Percentiles rank a stretch among this genome's conserved stretches.
Conservation (phyloP, 2,113 vertebrate species). For the Brevimyrus niger region DNA sequence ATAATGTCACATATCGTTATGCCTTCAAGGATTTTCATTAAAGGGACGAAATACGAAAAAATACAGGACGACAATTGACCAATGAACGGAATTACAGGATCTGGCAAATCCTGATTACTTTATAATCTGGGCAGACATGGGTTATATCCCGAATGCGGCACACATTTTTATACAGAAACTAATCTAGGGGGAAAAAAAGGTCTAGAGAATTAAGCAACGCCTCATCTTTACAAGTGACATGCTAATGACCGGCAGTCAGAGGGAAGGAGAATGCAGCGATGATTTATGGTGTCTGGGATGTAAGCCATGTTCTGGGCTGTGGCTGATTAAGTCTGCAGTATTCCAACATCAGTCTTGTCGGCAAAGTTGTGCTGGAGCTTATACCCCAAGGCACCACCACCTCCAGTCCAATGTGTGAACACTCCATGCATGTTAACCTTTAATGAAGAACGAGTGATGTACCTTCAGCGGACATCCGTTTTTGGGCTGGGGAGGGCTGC, state of each 20-base stretch:
- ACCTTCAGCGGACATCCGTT: constrained; percentile 7
- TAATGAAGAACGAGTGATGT: constrained; percentile 27
- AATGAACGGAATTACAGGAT: neutral
- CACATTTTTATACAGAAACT: constrained; percentile 8
- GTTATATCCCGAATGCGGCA: constrained; percentile 9
- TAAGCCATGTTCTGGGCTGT: neutral
- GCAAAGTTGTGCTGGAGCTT: neutral
- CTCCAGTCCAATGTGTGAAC: neutral
- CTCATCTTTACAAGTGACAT: neutral
- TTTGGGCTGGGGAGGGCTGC: constrained; percentile 4
- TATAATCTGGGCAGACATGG: constrained; percentile 10
- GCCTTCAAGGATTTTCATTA: constrained; percentile 22
- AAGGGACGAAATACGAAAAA: constrained; percentile 37
- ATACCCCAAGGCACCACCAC: neutral
- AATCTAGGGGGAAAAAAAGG: neutral
- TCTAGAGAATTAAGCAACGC: constrained; percentile 4
- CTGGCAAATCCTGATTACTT: constrained; percentile 2
- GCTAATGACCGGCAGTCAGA: neutral
- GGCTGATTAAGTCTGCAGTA: constrained; percentile 11
- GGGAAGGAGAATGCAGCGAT: neutral
- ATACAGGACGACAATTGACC: constrained; percentile 17
- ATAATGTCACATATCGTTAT: constrained; percentile 22
- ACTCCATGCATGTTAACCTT: constrained; percentile 20
- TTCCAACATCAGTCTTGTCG: neutral
- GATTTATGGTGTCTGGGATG: constrained; percentile 7